Percentiles rank a stretch among this genome's conserved stretches.
phyloP scores from a whole-genome alignment of 2,888 invertebrate genomes.

The Tetragnatha montana region DNA sequence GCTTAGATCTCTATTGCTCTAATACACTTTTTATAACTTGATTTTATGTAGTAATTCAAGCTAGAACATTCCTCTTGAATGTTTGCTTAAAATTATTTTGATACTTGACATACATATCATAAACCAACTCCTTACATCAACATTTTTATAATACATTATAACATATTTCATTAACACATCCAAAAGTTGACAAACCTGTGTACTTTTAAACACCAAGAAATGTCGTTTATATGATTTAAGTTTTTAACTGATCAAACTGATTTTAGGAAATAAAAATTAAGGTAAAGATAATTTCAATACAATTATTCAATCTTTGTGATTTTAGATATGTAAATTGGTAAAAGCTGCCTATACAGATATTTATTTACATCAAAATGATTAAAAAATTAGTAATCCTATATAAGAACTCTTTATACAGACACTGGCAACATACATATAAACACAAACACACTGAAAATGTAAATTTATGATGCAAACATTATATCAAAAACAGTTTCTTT shows the following conservation, averaged over 20 bases:
- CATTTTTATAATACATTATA: neutral
- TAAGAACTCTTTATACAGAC: conserved; percentile 49
- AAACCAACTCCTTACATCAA: neutral
- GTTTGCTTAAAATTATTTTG: conserved; percentile 3
- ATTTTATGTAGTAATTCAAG: conserved; percentile 16
- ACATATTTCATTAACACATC: neutral
- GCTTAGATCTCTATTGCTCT: conserved; percentile 65
- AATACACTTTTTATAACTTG: conserved; percentile 61
- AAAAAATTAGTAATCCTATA: conserved; percentile 44
- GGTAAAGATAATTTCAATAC: neutral
- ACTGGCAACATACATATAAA: conserved; percentile 44
- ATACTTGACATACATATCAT: neutral
- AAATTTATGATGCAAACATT: conserved; percentile 56
- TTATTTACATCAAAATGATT: conserved; percentile 53
- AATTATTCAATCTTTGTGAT: neutral
- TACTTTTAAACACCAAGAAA: neutral
- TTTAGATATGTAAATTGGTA: conserved; percentile 61
- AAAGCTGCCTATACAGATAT: conserved; percentile 66
- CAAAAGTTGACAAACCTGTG: neutral
- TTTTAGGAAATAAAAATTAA: neutral
- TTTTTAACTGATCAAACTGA: too few species aligned
- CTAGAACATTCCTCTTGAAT: neutral
- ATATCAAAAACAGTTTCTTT: conserved; percentile 54
- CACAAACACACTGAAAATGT: conserved; percentile 51
- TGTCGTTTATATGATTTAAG: too few species aligned